These are phyloP conservation scores for Mercenaria mercenaria DNA, from an alignment of 1,140 invertebrate species.

Conservation along the genomic window DNA sequence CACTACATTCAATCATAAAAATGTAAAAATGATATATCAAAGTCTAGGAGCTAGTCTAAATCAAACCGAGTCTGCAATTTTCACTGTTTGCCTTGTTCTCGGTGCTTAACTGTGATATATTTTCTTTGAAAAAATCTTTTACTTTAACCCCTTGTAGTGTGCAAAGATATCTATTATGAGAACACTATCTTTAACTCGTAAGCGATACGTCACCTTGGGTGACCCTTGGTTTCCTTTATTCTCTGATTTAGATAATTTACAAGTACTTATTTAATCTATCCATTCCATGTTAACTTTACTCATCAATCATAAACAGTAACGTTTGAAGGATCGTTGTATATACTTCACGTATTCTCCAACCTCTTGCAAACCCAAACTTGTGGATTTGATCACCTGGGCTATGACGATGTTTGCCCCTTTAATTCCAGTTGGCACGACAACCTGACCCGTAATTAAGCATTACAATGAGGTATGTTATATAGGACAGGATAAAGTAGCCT, in stretches of 20 bases:
- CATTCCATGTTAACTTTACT: neutral
- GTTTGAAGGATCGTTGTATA: neutral
- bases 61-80: too few relatives aligned
- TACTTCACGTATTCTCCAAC: neutral
- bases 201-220: too few relatives aligned
- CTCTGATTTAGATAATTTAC: neutral
- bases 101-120: too few relatives aligned
- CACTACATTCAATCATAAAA: too few relatives aligned
- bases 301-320: neutral
- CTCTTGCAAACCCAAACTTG: neutral
- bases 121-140: too few relatives aligned
- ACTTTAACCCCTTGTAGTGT: too few relatives aligned
- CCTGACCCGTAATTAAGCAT: neutral
- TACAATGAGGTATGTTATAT: neutral
- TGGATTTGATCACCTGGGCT: slow-evolving; percentile 10
- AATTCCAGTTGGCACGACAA: neutral
- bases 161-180: too few relatives aligned
- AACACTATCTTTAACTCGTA: too few relatives aligned
- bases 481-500: neutral
- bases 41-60: too few relatives aligned
- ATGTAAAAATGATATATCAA: too few relatives aligned
- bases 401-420: neutral
- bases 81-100: too few relatives aligned
- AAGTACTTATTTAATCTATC: slow-evolving; percentile 26
- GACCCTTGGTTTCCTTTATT: too few relatives aligned